Evolutionary conservation across 2,113 vertebrate genomes (phyloP).

Genomic region (Promerops cafer): DNA sequence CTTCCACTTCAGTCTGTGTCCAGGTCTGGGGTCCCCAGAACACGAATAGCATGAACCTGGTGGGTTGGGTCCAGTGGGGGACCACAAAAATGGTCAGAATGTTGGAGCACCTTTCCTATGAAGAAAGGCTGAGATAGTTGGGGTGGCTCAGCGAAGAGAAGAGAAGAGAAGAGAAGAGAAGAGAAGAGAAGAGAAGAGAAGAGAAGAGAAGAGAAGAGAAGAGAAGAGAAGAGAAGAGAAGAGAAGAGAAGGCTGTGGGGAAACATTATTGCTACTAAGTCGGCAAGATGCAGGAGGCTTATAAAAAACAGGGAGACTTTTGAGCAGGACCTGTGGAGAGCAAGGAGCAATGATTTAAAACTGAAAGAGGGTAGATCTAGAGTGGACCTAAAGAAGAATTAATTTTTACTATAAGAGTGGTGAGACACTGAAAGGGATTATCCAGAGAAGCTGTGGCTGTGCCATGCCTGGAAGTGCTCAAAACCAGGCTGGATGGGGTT

Average conservation of each 20-base stretch:
- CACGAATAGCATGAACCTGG: neutral
- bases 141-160: neutral
- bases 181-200: no score
- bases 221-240: no score
- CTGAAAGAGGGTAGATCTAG: neutral
- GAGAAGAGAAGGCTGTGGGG: neutral
- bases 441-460: neutral
- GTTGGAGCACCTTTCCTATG: rapidly evolving
- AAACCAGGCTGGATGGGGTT: neutral
- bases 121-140: neutral
- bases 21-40: neutral
- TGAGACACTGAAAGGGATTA: neutral
- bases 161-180: no score
- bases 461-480: neutral
- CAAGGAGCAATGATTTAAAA: neutral
- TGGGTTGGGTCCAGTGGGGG: rapidly evolving
- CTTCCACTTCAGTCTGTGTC: neutral
- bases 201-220: no score
- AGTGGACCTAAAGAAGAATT: rapidly evolving
- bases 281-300: neutral
- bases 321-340: neutral
- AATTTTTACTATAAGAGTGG: rapidly evolving
- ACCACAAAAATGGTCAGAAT: neutral
- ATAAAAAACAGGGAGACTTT: neutral
- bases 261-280: neutral